Evolutionary conservation across 23 tunicate genomes (phyloP).

Genomic region (Botrylloides violaceus): DNA sequence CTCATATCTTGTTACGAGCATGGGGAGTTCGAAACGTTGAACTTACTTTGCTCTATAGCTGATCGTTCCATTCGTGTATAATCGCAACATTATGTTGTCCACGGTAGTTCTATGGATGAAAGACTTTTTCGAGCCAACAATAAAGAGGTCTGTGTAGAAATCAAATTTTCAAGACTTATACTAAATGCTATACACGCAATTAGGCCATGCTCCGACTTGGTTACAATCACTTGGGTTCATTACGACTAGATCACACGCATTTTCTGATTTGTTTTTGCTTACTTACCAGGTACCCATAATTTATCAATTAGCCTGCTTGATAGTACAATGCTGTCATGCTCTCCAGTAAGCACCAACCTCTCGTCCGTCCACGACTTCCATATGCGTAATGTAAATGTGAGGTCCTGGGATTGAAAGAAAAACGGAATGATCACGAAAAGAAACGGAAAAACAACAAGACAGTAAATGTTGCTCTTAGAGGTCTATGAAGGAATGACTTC

Average conservation of each 20-base stretch:
- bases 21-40: neutral
- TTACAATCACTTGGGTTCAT: too few species aligned
- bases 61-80: slow-evolving; percentile 68
- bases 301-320: slow-evolving; percentile 74
- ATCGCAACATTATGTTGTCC: slow-evolving; percentile 51
- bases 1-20: too few species aligned
- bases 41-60: slow-evolving; percentile 62
- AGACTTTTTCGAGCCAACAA: slow-evolving; percentile 81
- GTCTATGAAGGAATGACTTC: too few species aligned
- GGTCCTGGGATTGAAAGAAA: slow-evolving; percentile 48
- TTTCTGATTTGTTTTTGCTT: too few species aligned
- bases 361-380: slow-evolving; percentile 78
- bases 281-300: slow-evolving; percentile 81
- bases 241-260: too few species aligned
- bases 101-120: slow-evolving; percentile 67
- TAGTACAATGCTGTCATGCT: slow-evolving; percentile 56
- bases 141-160: slow-evolving; percentile 49
- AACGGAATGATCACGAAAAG: too few species aligned
- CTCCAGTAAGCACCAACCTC: slow-evolving; percentile 34
- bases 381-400: slow-evolving; percentile 78
- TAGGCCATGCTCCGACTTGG: too few species aligned
- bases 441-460: too few species aligned
- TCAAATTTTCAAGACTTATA: too few species aligned
- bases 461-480: too few species aligned
- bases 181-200: too few species aligned